Conservation (phyloP, 2,797 vertebrate species). For the Neostethus bicornis region DNA sequence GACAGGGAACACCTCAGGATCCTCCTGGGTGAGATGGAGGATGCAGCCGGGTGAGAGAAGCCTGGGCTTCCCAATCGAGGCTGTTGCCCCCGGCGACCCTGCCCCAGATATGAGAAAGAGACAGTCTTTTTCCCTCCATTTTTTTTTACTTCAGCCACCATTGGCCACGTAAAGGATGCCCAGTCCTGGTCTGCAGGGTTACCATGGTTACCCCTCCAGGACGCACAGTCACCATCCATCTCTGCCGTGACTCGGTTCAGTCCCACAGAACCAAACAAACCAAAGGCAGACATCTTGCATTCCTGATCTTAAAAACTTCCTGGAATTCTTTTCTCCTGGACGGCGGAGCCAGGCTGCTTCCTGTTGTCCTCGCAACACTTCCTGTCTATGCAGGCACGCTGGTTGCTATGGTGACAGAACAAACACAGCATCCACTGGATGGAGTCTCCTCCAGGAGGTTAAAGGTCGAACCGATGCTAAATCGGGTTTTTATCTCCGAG, state of each 20-base stretch:
- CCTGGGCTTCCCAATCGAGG: too few species aligned
- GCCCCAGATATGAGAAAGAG: too few species aligned
- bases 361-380: conserved; percentile 98
- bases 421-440: conserved; percentile 73
- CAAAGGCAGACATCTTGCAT: conserved; percentile 87
- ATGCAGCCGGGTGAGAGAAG: too few species aligned
- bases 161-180: too few species aligned
- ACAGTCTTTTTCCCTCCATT: too few species aligned
- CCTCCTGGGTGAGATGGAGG: too few species aligned
- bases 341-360: conserved; percentile 97
- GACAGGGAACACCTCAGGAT: too few species aligned
- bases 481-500: too few species aligned
- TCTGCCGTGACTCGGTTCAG: conserved; percentile 78
- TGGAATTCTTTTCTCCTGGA: conserved; percentile 96
- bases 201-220: too few species aligned
- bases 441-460: conserved; percentile 1
- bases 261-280: conserved; percentile 70
- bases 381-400: conserved; percentile 84
- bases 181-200: too few species aligned
- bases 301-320: conserved; percentile 98
- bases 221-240: conserved; percentile 85
- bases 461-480: background rate
- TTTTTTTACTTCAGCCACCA: too few species aligned
- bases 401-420: conserved; percentile 86
- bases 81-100: too few species aligned